Conservation (phyloP, 2,113 vertebrate species). For the Bufo gargarizans region DNA sequence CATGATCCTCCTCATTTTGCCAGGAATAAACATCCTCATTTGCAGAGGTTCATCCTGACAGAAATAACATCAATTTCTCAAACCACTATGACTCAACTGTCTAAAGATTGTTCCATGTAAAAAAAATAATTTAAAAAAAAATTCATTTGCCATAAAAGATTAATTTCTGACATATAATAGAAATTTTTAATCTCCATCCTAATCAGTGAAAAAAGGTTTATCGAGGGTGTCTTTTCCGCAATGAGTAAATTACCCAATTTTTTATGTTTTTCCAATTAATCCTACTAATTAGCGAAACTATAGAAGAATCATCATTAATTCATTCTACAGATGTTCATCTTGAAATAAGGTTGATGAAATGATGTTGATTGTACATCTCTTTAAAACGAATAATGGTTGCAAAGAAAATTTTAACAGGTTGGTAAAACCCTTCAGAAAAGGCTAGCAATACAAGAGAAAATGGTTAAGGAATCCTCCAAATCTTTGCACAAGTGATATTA, state of each 20-base stretch:
- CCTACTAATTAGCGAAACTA: background rate
- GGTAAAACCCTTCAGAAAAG: background rate
- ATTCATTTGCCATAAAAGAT: background rate
- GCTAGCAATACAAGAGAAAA: background rate
- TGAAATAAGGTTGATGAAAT: background rate
- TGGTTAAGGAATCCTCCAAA: background rate
- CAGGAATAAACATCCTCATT: too few relatives aligned
- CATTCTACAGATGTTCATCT: background rate
- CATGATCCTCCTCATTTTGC: too few relatives aligned
- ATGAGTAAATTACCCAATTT: background rate
- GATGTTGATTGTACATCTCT: background rate
- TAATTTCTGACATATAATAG: background rate
- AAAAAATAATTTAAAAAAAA: too few relatives aligned
- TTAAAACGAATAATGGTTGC: background rate
- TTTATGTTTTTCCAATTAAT: background rate
- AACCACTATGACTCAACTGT: too few relatives aligned
- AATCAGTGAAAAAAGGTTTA: background rate
- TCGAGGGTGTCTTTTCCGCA: background rate
- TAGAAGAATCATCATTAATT: background rate
- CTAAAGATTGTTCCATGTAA: too few relatives aligned
- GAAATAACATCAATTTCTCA: too few relatives aligned
- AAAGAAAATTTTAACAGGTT: background rate
- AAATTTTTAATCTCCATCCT: background rate
- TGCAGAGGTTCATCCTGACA: background rate
- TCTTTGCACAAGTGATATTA: background rate